Evolutionary conservation across 1,140 invertebrate species (phyloP), one percentile per base, ranked within the genome.

Genomic region (Drosophila neocordata): DNA sequence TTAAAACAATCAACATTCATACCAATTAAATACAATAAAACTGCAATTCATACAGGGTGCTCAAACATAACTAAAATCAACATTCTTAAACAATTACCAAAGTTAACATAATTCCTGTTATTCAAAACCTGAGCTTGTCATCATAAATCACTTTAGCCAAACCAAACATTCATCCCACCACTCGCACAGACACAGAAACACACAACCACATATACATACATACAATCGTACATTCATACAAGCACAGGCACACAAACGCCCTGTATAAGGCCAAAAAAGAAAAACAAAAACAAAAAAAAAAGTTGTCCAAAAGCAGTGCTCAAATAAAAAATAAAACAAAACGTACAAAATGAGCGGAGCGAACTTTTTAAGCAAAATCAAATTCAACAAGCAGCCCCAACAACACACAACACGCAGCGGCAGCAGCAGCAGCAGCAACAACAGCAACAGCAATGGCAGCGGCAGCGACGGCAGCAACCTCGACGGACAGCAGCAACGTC

Each of bases 311-410:
- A 74, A 74, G 78, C 77, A 83, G 78, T 66, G 64, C 60, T 79
- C 44, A 65, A 61, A 66, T 59, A 82, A 80, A 80, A 76, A 67
- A 74, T 34, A 72, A 73, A 48, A 64, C 64, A 60, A 76, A 76
- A 76, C 69, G 75, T 60, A 56, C 65, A 81, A 83, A 77, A 60
- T 64, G 72, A 83, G 66, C 72, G 76, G 69, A 82, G 66, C 59
- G 65, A 61, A 57, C 52, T 74, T 68, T 87, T 77, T 81, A 87
- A 79, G 82, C 68, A 69, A 88, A 88, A 87, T 88, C 83, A 87
- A 82, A 87, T 79, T 87, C 71, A 60, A 79, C 74, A 77, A 76
- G 61, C 35, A 67, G 61, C 35, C 15, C 41, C 41, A 67, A 41
- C 58, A 62, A 75, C 62, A 69, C 27, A 55, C 60, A 67, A 11